Conservation (phyloP, 2,113 vertebrate genomes). For the Pseudolaguvia tuberculata region DNA sequence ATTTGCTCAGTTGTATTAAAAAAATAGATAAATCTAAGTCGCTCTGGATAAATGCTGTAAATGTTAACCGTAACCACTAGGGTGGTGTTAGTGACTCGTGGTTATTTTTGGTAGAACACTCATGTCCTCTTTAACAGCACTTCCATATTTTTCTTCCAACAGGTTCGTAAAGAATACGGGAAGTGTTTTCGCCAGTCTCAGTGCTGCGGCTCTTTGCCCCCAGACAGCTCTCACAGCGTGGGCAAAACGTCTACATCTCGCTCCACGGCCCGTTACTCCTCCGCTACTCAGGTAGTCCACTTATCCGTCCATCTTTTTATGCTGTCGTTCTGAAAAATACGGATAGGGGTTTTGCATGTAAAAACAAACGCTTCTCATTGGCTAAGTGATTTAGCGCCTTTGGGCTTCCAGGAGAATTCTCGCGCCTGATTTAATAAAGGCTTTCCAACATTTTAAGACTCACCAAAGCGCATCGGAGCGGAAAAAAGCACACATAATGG, state of each 20-base stretch:
- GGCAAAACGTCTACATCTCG: slow-evolving; percentile 87
- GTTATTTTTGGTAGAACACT: too few species aligned
- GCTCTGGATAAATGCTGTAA: too few species aligned
- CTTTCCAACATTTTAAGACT: slow-evolving; percentile 5
- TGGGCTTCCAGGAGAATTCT: not conserved
- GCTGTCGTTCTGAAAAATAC: not conserved
- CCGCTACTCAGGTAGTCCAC: slow-evolving; percentile 86
- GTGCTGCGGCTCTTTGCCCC: slow-evolving; percentile 84
- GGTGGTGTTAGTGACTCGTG: too few species aligned
- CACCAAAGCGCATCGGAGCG: not conserved
- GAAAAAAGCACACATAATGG: slow-evolving; percentile 14
- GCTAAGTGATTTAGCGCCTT: slow-evolving; percentile 18
- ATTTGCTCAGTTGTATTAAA: too few species aligned
- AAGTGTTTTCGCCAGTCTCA: slow-evolving; percentile 96
- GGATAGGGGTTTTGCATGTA: not conserved
- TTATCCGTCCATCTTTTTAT: not conserved
- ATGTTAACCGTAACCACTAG: too few species aligned
- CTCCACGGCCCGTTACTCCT: slow-evolving; percentile 92
- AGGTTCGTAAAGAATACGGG: slow-evolving; percentile 97
- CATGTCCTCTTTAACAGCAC: too few species aligned
- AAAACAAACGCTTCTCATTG: slow-evolving; percentile 1
- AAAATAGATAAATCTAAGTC: too few species aligned
- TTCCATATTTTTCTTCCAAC: slow-evolving; percentile 12
- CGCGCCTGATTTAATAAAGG: slow-evolving; percentile 28
- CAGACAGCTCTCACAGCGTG: slow-evolving; percentile 87